phyloP scores from a whole-genome alignment of 2,797 vertebrate genomes.

The Neostethus bicornis region DNA sequence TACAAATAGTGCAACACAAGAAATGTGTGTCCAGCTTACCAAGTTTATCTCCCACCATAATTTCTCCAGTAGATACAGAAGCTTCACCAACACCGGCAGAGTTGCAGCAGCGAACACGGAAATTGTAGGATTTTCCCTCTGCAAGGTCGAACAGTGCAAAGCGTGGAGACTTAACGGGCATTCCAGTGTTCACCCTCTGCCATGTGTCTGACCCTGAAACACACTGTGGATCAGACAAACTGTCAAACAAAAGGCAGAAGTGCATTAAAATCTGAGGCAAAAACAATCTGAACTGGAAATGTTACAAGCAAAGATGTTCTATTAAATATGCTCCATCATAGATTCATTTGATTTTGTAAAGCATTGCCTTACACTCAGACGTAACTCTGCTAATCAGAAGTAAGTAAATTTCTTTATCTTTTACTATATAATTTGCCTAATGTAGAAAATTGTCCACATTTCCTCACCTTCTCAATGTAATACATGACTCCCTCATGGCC shows the following conservation, averaged over 20 bases:
- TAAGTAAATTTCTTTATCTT: not conserved
- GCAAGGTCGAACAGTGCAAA: slow-evolving; percentile 96
- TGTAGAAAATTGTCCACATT: not conserved
- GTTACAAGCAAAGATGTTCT: not conserved
- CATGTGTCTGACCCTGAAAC: slow-evolving; percentile 88
- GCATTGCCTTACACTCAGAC: not conserved
- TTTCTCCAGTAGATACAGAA: slow-evolving; percentile 86
- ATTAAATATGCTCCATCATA: no score
- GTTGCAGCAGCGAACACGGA: slow-evolving; percentile 96
- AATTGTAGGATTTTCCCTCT: slow-evolving; percentile 92
- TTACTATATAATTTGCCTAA: not conserved
- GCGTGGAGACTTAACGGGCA: slow-evolving; percentile 95
- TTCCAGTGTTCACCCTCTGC: slow-evolving; percentile 96
- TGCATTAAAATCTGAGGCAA: not conserved
- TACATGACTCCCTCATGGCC: slow-evolving; percentile 98
- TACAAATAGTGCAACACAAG: no score
- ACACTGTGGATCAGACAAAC: slow-evolving; percentile 74
- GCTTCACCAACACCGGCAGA: slow-evolving; percentile 92
- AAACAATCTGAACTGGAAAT: not conserved
- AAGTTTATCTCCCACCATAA: slow-evolving; percentile 89
- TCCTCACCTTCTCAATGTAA: slow-evolving; percentile 94
- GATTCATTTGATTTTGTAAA: no score
- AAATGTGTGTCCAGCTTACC: no score
- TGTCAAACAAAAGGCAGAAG: slow-evolving; percentile 13
- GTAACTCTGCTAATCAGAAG: not conserved